These are phyloP conservation scores for Palythoa grandiflora DNA, from an alignment of 92 coral and sea anemone species.

Conservation along the genomic window DNA sequence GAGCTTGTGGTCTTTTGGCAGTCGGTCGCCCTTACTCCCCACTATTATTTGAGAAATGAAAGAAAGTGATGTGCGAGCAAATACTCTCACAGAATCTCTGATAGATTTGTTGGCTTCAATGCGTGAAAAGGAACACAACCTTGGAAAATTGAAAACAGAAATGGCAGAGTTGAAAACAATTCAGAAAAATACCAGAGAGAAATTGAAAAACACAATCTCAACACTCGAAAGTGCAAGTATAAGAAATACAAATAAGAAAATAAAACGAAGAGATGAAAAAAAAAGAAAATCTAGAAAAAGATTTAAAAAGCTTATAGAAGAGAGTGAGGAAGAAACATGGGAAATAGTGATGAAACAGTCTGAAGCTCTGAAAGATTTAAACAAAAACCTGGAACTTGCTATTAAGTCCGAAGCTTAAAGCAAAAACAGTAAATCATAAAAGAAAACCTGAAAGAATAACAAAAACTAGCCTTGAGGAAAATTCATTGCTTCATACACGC, in stretches of 20 bases:
- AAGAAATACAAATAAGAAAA: neutral
- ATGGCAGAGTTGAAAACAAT: constrained; percentile 10
- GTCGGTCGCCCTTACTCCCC: too few relatives aligned
- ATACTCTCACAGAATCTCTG: constrained; percentile 13
- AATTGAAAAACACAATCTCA: neutral
- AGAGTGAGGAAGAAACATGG: neutral
- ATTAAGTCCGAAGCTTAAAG: neutral
- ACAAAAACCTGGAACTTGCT: neutral
- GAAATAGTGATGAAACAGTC: neutral
- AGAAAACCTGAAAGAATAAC: neutral
- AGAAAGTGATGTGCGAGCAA: constrained; percentile 12
- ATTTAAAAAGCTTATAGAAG: neutral
- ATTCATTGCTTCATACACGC: neutral
- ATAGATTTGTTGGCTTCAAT: constrained; percentile 7
- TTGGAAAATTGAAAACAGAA: too few relatives aligned
- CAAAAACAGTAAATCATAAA: neutral
- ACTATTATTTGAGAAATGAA: too few relatives aligned
- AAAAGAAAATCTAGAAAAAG: neutral
- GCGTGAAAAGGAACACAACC: neutral
- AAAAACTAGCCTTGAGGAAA: neutral
- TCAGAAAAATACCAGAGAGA: neutral
- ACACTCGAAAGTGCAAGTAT: neutral
- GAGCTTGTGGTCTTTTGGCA: too few relatives aligned
- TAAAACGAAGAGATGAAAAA: constrained; percentile 1
- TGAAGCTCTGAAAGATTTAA: neutral